Evolutionary conservation across 1,140 invertebrate species (phyloP).

Genomic region (Steinernema feltiae): DNA sequence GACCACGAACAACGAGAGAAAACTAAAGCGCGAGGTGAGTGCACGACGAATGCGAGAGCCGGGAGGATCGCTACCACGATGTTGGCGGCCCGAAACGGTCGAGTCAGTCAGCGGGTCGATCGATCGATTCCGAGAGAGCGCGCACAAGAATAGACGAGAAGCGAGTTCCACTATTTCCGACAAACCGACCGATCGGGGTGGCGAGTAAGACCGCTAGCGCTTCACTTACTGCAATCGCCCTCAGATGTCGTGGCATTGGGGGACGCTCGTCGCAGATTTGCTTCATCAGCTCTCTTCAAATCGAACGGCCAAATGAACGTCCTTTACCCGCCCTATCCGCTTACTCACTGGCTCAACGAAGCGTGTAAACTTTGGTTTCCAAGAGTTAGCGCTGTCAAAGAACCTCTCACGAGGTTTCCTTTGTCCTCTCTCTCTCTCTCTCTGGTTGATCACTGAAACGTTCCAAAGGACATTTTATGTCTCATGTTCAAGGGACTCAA

Average conservation of each 20-base stretch:
- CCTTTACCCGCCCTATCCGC: not conserved
- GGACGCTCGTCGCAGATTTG: not conserved
- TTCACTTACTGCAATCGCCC: not conserved
- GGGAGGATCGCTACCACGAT: not conserved
- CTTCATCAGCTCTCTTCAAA: not conserved
- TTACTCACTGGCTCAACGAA: not conserved
- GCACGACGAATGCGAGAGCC: not conserved
- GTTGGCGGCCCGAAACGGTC: constrained; percentile 4
- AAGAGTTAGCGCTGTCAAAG: no score
- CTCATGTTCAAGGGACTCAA: no score
- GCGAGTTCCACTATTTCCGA: not conserved
- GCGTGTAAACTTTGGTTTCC: no score
- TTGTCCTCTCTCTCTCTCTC: no score
- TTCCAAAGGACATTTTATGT: no score
- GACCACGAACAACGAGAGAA: not conserved
- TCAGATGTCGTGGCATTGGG: not conserved
- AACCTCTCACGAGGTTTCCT: no score
- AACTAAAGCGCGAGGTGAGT: not conserved
- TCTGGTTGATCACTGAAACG: no score
- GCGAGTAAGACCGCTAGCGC: not conserved
- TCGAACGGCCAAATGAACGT: not conserved
- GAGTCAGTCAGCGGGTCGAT: not conserved
- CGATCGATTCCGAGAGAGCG: constrained; percentile 8
- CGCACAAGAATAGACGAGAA: not conserved
- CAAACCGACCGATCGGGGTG: not conserved